Base-by-base conservation (phyloP, 2,113 vertebrate genomes). In the Dolichotis patagonum region DNA sequence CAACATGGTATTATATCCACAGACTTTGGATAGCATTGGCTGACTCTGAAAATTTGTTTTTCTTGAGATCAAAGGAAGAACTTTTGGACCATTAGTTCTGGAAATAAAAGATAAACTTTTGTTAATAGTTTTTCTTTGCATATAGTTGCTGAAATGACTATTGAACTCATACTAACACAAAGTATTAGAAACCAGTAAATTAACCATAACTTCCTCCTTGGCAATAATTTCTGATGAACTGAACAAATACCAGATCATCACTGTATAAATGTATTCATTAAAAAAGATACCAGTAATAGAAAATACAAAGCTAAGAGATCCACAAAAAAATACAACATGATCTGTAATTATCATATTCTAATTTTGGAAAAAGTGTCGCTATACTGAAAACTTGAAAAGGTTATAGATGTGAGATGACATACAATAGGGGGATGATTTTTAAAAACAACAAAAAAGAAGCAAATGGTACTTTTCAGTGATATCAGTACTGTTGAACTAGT, bases 1-100 rank as follows among this genome's bases (percentile, higher is more conserved):
- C 19, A 30, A 35, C 69, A 46, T n/a, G 38, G 43, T 62, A 20
- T 49, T 75, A 30, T 7, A 75, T 83, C 13, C 63, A 58, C 41
- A 52, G 3, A 71, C 32, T 90, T 78, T 67, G n/a, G 38, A 90
- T 71, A 71, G 8, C 69, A 75, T 35, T 81, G 54, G 52, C 32
- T 90, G 10, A 94, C 84, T 95, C 35, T 28, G 94, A 97, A 92
- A 81, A 43, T 3, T 46, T 30, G 17, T 96, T 87, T 95, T 92
- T 63, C 20, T 94, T 92, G 14, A 46, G 13, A 58, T 52, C 17
- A 84, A 84, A 95, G 71, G 52, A 81, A 87, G 16, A 78, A 83
- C 2, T 49, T 60, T 46, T 88, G 46, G 81, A 54, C 22, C 94
- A 38, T 54, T 86, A 92, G 16, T 85, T 95, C 77, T 90, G 41